phyloP scores from a whole-genome alignment of 2,888 invertebrate species.

The Melieria picta region DNA sequence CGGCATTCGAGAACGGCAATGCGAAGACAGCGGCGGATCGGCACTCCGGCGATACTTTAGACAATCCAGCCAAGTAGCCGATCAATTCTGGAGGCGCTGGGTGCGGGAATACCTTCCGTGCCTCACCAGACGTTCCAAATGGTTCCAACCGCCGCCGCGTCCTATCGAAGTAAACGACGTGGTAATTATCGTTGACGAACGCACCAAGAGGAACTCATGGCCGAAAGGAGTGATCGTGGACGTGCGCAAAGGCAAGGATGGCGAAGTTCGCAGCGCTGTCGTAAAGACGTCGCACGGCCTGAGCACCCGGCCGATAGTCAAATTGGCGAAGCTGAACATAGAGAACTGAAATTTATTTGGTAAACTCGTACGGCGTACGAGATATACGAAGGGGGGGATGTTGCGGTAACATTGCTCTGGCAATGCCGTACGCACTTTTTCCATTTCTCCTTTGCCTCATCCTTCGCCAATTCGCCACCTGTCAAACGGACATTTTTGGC shows the following conservation, averaged over 20 bases:
- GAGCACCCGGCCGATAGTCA: conserved; percentile 24
- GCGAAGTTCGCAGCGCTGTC: conserved; percentile 16
- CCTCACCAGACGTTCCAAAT: conserved; percentile 32
- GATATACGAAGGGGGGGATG: too few relatives aligned
- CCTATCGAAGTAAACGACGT: conserved; percentile 19
- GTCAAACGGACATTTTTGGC: too few relatives aligned
- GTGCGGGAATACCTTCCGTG: conserved; percentile 35
- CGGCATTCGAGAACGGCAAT: conserved; percentile 12
- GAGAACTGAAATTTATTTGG: not conserved
- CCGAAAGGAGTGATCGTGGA: conserved; percentile 30
- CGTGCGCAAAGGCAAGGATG: conserved; percentile 13
- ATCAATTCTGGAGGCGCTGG: conserved; percentile 39
- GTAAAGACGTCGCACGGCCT: conserved; percentile 27
- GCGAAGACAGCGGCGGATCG: not conserved
- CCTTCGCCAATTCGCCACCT: too few relatives aligned
- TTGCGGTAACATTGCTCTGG: too few relatives aligned
- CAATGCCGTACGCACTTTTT: too few relatives aligned
- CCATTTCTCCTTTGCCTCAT: too few relatives aligned
- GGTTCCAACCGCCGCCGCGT: conserved; percentile 19
- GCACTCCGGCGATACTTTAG: conserved; percentile 14
- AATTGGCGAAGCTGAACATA: conserved; percentile 32
- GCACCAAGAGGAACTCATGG: conserved; percentile 25
- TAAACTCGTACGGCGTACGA: conserved; percentile 16
- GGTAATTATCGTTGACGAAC: conserved; percentile 33
- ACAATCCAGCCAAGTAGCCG: conserved; percentile 26